phyloP scores from a whole-genome alignment of 2,797 vertebrate species.

The Gymnothorax reevesii region DNA sequence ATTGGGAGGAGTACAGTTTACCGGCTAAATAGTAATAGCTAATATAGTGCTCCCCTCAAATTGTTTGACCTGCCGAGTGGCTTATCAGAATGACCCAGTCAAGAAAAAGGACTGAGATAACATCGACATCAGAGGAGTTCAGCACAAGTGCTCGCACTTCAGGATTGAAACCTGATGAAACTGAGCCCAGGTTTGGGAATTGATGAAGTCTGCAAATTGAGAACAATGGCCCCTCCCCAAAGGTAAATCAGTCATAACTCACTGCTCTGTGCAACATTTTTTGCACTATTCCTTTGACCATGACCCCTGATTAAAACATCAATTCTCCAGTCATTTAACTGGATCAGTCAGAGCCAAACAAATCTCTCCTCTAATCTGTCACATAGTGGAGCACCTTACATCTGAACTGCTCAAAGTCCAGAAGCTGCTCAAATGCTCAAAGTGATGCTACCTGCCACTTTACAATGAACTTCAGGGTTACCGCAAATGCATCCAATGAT shows the following conservation, averaged over 20 bases:
- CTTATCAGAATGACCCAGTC: background rate
- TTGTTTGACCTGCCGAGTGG: background rate
- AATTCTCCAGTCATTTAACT: constrained; percentile 26
- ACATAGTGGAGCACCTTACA: constrained; percentile 24
- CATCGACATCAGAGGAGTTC: background rate
- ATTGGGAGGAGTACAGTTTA: background rate
- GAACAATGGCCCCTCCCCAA: background rate
- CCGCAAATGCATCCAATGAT: background rate
- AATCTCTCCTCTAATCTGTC: constrained; percentile 31
- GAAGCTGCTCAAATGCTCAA: background rate
- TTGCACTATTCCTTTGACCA: background rate
- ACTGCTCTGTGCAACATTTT: background rate
- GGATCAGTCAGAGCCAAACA: constrained; percentile 21
- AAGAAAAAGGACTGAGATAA: background rate
- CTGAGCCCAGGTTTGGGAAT: background rate
- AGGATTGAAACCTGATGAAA: background rate
- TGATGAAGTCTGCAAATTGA: background rate
- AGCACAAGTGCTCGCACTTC: background rate
- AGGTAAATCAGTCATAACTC: background rate
- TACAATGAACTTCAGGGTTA: background rate
- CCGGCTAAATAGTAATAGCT: background rate
- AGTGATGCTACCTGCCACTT: background rate
- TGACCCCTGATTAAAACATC: constrained; percentile 19
- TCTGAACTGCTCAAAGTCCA: constrained; percentile 18
- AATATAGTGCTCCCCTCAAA: background rate